Evolutionary conservation across 2,888 invertebrate species (phyloP).

Genomic region (Exephanes ischioxanthus): DNA sequence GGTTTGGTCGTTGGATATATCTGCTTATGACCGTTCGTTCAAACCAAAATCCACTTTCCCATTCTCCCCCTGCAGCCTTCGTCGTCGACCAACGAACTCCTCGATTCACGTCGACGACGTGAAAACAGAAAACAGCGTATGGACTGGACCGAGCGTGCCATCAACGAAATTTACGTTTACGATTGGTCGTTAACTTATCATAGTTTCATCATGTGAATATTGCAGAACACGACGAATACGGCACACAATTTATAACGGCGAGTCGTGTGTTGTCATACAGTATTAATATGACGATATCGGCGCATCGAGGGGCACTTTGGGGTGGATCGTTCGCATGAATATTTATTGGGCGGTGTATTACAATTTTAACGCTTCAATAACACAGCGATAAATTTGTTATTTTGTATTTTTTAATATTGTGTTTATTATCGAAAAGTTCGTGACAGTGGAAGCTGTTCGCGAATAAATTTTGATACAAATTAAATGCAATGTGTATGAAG

Average conservation of each 20-base stretch:
- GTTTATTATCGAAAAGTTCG: not conserved
- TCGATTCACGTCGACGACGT: not conserved
- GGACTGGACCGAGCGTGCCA: not conserved
- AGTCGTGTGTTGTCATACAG: not conserved
- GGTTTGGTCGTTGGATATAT: slow-evolving; percentile 42
- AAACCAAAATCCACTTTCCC: slow-evolving; percentile 37
- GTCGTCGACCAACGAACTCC: not conserved
- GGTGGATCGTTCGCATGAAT: not conserved
- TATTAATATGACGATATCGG: not conserved
- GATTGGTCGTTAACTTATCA: slow-evolving; percentile 11
- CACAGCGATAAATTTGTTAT: not conserved
- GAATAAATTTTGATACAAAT: too few species aligned
- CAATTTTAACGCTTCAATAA: not conserved
- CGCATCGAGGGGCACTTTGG: not conserved
- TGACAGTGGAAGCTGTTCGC: not conserved
- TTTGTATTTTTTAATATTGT: not conserved
- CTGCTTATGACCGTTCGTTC: slow-evolving; percentile 36
- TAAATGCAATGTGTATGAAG: too few species aligned
- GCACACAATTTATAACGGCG: not conserved
- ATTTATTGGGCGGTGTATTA: not conserved
- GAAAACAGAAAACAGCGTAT: slow-evolving; percentile 6
- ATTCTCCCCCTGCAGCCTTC: not conserved
- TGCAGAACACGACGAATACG: not conserved
- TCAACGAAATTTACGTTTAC: slow-evolving; percentile 27
- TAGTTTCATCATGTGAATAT: slow-evolving; percentile 13